Base-by-base conservation (phyloP, 2,888 invertebrate species). In the Halictus ligatus region DNA sequence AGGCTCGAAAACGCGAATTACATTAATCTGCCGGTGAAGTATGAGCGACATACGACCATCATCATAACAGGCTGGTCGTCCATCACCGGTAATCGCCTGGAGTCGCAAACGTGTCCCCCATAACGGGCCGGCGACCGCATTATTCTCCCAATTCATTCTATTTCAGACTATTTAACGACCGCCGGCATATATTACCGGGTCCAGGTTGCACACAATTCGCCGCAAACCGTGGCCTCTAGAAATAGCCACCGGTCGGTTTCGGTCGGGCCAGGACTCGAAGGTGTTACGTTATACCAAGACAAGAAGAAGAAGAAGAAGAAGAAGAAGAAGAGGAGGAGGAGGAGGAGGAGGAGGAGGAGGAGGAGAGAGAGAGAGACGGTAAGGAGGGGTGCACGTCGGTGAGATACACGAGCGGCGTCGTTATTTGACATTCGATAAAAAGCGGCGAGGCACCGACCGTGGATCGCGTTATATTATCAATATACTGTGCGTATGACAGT, bases 121-220 rank as follows among this genome's bases (percentile, higher is more conserved):
- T 21, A 78, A 74, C 77, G 48, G 54, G 54, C 73, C 67, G 67
- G 64, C 54, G 46, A 21, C 29, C 75, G 67, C 76, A 67, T 78
- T 78, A 81, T 81, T 82, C 78, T 69, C 67, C 71, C 78, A 71
- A 82, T 84, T 78, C 77, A 64, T 84, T 71, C 82, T 84, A 84
- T 84, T 82, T 82, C 64, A 18, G 84, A 84, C 75, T 78, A 71
- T 74, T 75, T 82, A 81, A 83, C 81, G 83, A 77, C 35, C 64
- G 35, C 73, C 72, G 40, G 72, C 54, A 71, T 25, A 69, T 29
- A 78, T 75, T 71, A n/a, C 64, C 81, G 58, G 73, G 46, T 29
- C 15, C 78, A 58, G 54, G 78, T 75, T 75, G 76, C 76, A 60
- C 75, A 67, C 75, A 48, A 83, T 83, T 83, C 54, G 76, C 75